Percentiles rank a stretch among this genome's conserved stretches.
Evolutionary conservation across 2,888 invertebrate species (phyloP).

Genomic region (Drosophila hawaiiensis): DNA sequence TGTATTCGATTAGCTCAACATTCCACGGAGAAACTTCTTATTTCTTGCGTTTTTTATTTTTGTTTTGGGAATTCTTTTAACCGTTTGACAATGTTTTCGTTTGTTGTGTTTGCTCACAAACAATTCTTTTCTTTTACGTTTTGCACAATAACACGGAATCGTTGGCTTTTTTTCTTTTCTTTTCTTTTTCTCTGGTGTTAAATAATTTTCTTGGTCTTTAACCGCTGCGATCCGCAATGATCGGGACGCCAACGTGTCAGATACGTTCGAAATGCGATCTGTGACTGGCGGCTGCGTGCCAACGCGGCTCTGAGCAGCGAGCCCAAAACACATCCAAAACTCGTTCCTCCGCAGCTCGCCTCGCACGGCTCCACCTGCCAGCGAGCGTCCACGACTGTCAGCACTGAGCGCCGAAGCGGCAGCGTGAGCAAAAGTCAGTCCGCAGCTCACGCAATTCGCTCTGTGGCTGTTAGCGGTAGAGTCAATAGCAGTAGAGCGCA

Average conservation of each 20-base stretch:
- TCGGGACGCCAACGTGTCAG: conserved; percentile 82
- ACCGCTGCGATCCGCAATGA: conserved; percentile 51
- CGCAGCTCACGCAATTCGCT: no score
- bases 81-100: conserved; percentile 36
- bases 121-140: conserved; percentile 51
- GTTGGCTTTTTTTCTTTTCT: conserved; percentile 36
- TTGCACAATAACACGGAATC: conserved; percentile 44
- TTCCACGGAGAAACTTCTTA: conserved; percentile 47
- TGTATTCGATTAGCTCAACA: conserved; percentile 67
- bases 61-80: conserved; percentile 22
- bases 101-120: conserved; percentile 40
- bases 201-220: conserved; percentile 49
- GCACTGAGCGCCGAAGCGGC: conserved; percentile 21
- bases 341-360: no score
- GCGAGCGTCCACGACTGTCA: no score
- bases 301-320: conserved; percentile 61
- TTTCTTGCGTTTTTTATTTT: not conserved
- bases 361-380: no score
- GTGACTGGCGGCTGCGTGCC: conserved; percentile 71
- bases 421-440: conserved; percentile 29
- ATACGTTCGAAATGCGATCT: conserved; percentile 81
- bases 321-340: conserved; percentile 45
- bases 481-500: no score
- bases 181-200: conserved; percentile 39
- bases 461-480: no score